Evolutionary conservation across 1,140 invertebrate genomes (phyloP).

Genomic region (Heliconius eleuchia): DNA sequence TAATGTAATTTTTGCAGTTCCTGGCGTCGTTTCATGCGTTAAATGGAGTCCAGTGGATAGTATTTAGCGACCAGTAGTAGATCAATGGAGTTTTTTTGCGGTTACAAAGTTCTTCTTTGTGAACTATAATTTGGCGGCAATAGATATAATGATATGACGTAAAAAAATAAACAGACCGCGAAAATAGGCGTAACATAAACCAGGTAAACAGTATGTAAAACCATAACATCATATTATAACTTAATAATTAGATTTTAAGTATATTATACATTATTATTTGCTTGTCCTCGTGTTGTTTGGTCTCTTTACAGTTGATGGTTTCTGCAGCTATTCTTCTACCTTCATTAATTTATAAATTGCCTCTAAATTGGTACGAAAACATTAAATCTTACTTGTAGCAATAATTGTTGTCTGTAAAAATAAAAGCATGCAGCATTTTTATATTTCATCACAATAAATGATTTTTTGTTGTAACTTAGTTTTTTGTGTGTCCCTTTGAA

Average conservation of each 20-base stretch:
- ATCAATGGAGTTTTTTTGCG: background rate
- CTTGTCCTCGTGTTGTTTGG: conserved; percentile 28
- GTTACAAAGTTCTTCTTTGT: background rate
- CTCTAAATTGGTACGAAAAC: background rate
- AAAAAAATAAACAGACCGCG: background rate
- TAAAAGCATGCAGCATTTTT: background rate
- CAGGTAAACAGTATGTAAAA: background rate
- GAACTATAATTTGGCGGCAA: background rate
- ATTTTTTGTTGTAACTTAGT: conserved; percentile 17
- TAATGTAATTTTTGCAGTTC: conserved; percentile 1
- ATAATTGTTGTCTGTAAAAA: conserved; percentile 12
- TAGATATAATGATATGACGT: background rate
- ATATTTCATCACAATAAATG: conserved; percentile 13
- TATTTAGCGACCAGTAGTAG: background rate
- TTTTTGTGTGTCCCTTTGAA: conserved; percentile 26
- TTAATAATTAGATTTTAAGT: background rate
- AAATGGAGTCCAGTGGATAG: background rate
- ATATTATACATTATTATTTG: conserved; percentile 17
- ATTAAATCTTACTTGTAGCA: background rate
- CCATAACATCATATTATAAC: background rate
- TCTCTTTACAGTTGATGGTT: conserved; percentile 25
- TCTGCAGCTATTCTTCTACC: conserved; percentile 9
- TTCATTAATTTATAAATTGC: conserved; percentile 1
- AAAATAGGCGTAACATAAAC: background rate
- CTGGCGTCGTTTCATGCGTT: conserved; percentile 4